A percentile compares a stretch with the other conserved stretches of the same genome.
These are phyloP conservation scores for Epirrhoe alternata DNA, from an alignment of 2,888 invertebrate species.

Conservation along the genomic window DNA sequence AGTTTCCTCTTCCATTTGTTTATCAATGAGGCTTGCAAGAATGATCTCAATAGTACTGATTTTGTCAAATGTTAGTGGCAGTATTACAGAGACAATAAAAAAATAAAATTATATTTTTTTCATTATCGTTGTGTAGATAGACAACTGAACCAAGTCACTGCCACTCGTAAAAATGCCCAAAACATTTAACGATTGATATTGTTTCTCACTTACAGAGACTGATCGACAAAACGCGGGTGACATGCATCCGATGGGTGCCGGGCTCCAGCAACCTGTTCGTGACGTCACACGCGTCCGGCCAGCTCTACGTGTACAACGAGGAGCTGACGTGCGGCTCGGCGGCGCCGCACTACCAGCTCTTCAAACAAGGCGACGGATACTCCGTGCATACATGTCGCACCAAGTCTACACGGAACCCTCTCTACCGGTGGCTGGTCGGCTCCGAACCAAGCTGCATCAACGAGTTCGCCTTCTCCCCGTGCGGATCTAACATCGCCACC, in stretches of 20 bases:
- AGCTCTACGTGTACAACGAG: slow-evolving; percentile 99
- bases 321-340: slow-evolving; percentile 95
- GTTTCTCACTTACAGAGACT: slow-evolving; percentile 87
- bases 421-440: slow-evolving; percentile 93
- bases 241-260: slow-evolving; percentile 99
- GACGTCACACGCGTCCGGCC: slow-evolving; percentile 97
- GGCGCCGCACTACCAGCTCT: slow-evolving; percentile 96
- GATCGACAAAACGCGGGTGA: slow-evolving; percentile 97
- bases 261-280: slow-evolving; percentile 97
- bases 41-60: neutral
- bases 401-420: slow-evolving; percentile 97
- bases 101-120: no score
- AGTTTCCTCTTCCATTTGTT: slow-evolving; percentile 11
- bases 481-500: slow-evolving; percentile 95
- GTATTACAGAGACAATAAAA: no score
- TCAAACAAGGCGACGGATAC: slow-evolving; percentile 97
- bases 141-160: no score
- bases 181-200: no score
- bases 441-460: slow-evolving; percentile 94
- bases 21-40: neutral
- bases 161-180: no score
- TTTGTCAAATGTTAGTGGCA: neutral
- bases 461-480: slow-evolving; percentile 98
- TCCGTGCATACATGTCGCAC: slow-evolving; percentile 98
- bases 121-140: no score